A percentile compares a stretch with the other conserved stretches of the same genome.
Evolutionary conservation across 2,888 invertebrate species (phyloP).

Genomic region (Zeuzera pyrina): DNA sequence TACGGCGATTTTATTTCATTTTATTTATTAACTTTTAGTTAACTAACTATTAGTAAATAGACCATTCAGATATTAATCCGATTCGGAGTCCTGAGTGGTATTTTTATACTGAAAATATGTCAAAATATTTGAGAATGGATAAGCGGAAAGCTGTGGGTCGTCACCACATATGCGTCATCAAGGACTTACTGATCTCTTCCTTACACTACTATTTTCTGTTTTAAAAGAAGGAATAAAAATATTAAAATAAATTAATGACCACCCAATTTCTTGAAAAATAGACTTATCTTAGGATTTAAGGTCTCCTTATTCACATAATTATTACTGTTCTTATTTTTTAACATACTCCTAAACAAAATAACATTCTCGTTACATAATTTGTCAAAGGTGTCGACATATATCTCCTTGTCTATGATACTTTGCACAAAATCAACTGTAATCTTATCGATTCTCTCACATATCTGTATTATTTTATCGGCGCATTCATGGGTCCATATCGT

Average conservation of each 20-base stretch:
- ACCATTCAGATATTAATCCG: too few species aligned
- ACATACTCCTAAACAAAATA: conserved; percentile 21
- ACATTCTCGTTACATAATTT: conserved; percentile 34
- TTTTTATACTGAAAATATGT: too few species aligned
- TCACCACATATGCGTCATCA: too few species aligned
- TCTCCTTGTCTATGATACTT: conserved; percentile 13
- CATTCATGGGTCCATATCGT: conserved; percentile 44
- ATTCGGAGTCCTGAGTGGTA: too few species aligned
- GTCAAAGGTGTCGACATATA: conserved; percentile 23
- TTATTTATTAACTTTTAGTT: too few species aligned
- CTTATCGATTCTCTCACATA: not conserved
- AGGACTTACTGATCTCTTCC: too few species aligned
- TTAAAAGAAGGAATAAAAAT: not conserved
- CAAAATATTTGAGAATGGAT: too few species aligned
- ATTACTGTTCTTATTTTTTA: conserved; percentile 9
- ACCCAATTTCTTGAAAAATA: conserved; percentile 20
- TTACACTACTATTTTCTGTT: too few species aligned
- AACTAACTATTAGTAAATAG: too few species aligned
- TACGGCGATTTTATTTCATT: too few species aligned
- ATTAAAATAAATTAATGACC: not conserved
- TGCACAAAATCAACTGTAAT: conserved; percentile 9
- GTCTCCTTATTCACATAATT: conserved; percentile 16
- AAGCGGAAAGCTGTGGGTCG: too few species aligned
- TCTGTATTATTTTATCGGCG: conserved; percentile 15
- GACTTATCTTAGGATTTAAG: conserved; percentile 31